Percentiles rank a stretch among this genome's conserved stretches.
These are phyloP conservation scores for Ectemnius continuus DNA, from an alignment of 2,888 invertebrate species.

Conservation along the genomic window DNA sequence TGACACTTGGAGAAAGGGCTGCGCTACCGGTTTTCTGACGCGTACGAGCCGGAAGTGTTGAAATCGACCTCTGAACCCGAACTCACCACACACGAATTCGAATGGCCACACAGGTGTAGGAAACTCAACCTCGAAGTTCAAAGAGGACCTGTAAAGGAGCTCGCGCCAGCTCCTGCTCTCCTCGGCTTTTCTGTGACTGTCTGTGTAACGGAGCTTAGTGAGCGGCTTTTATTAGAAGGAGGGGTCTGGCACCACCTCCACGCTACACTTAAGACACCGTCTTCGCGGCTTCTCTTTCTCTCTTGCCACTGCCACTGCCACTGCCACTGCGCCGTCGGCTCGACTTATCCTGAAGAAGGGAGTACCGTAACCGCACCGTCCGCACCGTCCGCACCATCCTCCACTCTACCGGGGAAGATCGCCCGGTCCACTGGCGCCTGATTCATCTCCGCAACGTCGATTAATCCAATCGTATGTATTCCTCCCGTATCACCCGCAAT, in stretches of 20 bases:
- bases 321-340: neutral
- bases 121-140: constrained; percentile 43
- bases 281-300: constrained; percentile 52
- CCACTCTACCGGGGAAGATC: neutral
- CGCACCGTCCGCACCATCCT: too few relatives aligned
- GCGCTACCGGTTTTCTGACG: neutral
- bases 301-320: constrained; percentile 13
- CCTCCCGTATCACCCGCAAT: too few relatives aligned
- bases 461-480: too few relatives aligned
- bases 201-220: constrained; percentile 76
- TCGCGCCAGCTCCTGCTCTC: constrained; percentile 72
- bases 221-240: constrained; percentile 78
- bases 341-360: constrained; percentile 18
- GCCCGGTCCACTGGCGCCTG: too few relatives aligned
- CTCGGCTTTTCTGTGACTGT: constrained; percentile 76
- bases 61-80: constrained; percentile 20
- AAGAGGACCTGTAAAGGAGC: constrained; percentile 64
- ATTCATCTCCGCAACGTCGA: too few relatives aligned
- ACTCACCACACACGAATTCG: constrained; percentile 69
- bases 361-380: neutral
- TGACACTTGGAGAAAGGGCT: neutral
- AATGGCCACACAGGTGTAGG: constrained; percentile 33
- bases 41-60: neutral
- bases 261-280: constrained; percentile 71
- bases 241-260: constrained; percentile 76